These are phyloP conservation scores for Cassiopea xamachana DNA, from an alignment of 30 jellyfish, hydroid and myxozoan genomes.

Conservation along the genomic window DNA sequence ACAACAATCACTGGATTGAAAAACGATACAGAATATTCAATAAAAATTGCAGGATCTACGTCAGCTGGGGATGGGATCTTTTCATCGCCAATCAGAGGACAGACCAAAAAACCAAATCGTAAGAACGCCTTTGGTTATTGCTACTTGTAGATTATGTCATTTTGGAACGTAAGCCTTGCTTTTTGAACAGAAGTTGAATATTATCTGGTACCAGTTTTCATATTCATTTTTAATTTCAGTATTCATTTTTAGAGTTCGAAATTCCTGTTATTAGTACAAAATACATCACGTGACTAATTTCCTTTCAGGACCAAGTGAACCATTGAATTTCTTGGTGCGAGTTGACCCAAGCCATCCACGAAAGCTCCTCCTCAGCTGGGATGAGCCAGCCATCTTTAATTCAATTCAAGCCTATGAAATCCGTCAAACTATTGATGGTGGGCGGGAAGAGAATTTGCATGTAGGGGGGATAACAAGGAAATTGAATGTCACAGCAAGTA, in stretches of 20 bases:
- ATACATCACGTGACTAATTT: no score
- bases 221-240: no score
- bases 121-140: background rate
- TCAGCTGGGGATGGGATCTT: constrained; percentile 78
- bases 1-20: constrained; percentile 27
- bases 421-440: constrained; percentile 23
- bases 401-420: constrained; percentile 66
- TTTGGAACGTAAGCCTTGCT: no score
- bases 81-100: constrained; percentile 52
- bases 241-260: no score
- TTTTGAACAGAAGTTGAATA: no score
- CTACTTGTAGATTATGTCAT: no score
- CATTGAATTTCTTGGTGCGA: constrained; percentile 47
- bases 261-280: no score
- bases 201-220: no score
- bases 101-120: constrained; percentile 19
- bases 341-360: constrained; percentile 75
- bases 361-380: constrained; percentile 76
- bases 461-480: constrained; percentile 61
- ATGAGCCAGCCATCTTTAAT: constrained; percentile 67
- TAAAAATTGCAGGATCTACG: constrained; percentile 52
- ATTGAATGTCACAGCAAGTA: constrained; percentile 36
- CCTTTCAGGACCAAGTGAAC: constrained; percentile 77
- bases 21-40: constrained; percentile 55
- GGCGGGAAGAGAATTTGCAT: constrained; percentile 38